Conservation (phyloP, 2,888 invertebrate genomes). For the Asteroscopus sphinx region DNA sequence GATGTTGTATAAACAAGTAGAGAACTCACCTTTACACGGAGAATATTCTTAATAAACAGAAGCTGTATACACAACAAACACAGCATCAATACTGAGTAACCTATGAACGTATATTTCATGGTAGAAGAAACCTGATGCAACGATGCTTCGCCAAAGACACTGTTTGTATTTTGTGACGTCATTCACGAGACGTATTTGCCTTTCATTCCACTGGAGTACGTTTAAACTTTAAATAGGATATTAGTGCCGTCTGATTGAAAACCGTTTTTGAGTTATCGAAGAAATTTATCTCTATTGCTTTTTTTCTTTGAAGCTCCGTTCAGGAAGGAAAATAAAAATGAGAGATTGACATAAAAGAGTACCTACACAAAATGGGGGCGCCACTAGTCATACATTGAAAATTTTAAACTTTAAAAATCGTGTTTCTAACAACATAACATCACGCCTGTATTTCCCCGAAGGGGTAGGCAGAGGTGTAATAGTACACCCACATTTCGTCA, state of each 20-base stretch:
- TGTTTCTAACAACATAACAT: too few species aligned
- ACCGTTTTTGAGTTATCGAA: conserved; percentile 21
- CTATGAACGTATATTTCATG: conserved; percentile 4
- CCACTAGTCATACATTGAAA: too few species aligned
- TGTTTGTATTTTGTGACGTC: conserved; percentile 26
- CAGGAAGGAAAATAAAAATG: background rate
- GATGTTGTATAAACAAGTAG: too few species aligned
- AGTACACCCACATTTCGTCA: too few species aligned
- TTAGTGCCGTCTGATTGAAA: conserved; percentile 30
- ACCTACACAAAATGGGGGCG: too few species aligned
- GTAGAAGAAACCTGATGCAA: background rate
- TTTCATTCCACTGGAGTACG: conserved; percentile 32
- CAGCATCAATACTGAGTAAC: background rate
- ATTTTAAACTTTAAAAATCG: too few species aligned
- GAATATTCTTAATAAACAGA: too few species aligned
- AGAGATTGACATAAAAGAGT: background rate
- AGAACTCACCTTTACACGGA: too few species aligned
- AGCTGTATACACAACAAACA: conserved; percentile 3
- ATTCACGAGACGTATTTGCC: conserved; percentile 39
- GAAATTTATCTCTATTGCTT: conserved; percentile 2
- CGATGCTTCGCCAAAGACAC: conserved; percentile 26
- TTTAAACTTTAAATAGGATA: too few species aligned
- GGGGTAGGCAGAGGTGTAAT: too few species aligned
- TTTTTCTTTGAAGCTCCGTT: conserved; percentile 8
- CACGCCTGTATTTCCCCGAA: too few species aligned